Conservation (phyloP, 2,888 invertebrate genomes). For the Cerastoderma edule region DNA sequence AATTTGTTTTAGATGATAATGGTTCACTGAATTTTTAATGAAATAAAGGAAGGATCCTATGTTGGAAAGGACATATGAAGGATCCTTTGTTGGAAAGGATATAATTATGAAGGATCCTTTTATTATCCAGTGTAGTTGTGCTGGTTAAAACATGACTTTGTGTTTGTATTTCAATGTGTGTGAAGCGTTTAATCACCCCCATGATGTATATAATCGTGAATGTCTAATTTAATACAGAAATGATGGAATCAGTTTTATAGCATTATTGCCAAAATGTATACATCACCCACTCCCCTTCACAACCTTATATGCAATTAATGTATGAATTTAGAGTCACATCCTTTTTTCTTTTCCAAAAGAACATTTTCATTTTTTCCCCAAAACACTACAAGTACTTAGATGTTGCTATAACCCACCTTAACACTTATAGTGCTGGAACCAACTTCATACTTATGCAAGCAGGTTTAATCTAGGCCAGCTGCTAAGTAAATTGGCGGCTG, state of each 20-base stretch:
- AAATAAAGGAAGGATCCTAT: background rate
- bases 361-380: background rate
- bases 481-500: too few relatives aligned
- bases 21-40: background rate
- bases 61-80: background rate
- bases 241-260: conserved; percentile 31
- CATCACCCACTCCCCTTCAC: too few relatives aligned
- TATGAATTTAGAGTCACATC: background rate
- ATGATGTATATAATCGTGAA: conserved; percentile 55
- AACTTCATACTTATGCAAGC: too few relatives aligned
- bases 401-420: background rate
- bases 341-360: background rate
- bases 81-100: background rate
- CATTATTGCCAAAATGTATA: conserved; percentile 20
- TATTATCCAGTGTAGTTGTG: conserved; percentile 3
- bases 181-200: conserved; percentile 9
- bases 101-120: background rate
- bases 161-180: conserved; percentile 10
- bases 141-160: conserved; percentile 22
- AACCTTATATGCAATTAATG: too few relatives aligned
- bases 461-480: too few relatives aligned
- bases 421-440: background rate
- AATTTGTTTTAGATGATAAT: background rate
- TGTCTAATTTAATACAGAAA: conserved; percentile 46
- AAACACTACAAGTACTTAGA: background rate